Evolutionary conservation across 2,113 vertebrate species (phyloP).

Genomic region (Gallinago undulata): DNA sequence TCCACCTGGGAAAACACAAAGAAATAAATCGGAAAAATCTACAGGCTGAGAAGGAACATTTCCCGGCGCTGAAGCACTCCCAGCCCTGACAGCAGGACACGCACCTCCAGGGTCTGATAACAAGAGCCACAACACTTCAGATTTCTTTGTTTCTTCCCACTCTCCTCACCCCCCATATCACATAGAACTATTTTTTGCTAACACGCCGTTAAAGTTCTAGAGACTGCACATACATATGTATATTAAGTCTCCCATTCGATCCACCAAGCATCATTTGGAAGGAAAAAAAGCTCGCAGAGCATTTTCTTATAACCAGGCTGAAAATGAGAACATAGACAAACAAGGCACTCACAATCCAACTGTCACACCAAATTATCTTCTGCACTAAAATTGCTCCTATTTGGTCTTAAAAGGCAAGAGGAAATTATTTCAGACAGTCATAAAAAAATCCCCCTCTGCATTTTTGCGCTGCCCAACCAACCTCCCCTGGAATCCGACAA

Average conservation of each 20-base stretch:
- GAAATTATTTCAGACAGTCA: slow-evolving; percentile 21
- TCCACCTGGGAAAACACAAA: neutral
- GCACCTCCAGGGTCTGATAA: neutral
- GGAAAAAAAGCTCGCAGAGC: neutral
- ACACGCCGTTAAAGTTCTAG: neutral
- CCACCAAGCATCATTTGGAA: neutral
- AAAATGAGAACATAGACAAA: slow-evolving; percentile 54
- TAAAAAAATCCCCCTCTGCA: neutral
- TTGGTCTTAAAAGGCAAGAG: neutral
- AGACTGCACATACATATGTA: neutral
- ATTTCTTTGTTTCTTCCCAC: neutral
- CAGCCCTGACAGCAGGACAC: neutral
- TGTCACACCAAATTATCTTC: slow-evolving; percentile 37
- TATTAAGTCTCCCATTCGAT: slow-evolving; percentile 2
- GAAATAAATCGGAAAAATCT: neutral
- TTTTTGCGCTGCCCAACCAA: neutral
- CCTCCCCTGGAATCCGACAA: neutral
- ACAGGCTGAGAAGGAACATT: neutral
- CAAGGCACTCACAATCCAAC: neutral
- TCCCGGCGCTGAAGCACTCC: neutral
- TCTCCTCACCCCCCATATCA: neutral
- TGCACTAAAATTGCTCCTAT: slow-evolving; percentile 19
- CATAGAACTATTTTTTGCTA: neutral
- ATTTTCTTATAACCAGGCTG: slow-evolving; percentile 40
- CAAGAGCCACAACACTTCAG: neutral